Evolutionary conservation across 2,888 invertebrate genomes (phyloP), one percentile per base, ranked within the genome.

Genomic region (Diarsia mendica): DNA sequence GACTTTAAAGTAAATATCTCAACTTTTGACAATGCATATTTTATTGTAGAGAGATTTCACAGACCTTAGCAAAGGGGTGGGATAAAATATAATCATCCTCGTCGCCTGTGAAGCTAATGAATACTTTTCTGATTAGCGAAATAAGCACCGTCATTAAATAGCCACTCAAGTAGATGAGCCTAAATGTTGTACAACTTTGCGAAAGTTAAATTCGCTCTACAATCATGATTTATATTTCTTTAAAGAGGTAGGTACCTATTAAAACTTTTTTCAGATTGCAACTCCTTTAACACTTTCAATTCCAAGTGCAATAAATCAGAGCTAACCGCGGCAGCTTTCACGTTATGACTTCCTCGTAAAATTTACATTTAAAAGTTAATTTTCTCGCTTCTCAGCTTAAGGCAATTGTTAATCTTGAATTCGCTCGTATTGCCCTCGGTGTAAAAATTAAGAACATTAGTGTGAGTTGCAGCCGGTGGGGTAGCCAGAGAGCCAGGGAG

Each of bases 321-420:
- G 93, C 93, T 93, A 95, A 96, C 95, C 95, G 94, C 94, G 95
- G 93, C 95, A 95, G 95, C 95, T 95, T 95, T 94, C 93, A 93
- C 95, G 94, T 96, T 96, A 96, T 95, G 95, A 96, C 94, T 96
- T 94, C 94, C 95, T 95, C 95, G 95, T 95, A 95, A 96, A 96
- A 96, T 96, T 95, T 96, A 96, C 95, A 95, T 96, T 95, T 95
- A 95, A 96, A 96, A 95, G 95, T 96, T 94, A 96, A 96, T 96
- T 95, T 95, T 95, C 95, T 93, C 94, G 91, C 91, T 93, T 89
- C 91, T 90, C 91, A 91, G 92, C 93, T 94, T 90, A 93, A 92
- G 92, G 94, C 95, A 93, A 94, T 95, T 95, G 95, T 95, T 95
- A 95, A 95, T 96, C 95, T 94, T 93, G 94, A 91, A 93, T 93